Base-by-base conservation (phyloP, 2,888 invertebrate species). In the Sminthurinus aureus region DNA sequence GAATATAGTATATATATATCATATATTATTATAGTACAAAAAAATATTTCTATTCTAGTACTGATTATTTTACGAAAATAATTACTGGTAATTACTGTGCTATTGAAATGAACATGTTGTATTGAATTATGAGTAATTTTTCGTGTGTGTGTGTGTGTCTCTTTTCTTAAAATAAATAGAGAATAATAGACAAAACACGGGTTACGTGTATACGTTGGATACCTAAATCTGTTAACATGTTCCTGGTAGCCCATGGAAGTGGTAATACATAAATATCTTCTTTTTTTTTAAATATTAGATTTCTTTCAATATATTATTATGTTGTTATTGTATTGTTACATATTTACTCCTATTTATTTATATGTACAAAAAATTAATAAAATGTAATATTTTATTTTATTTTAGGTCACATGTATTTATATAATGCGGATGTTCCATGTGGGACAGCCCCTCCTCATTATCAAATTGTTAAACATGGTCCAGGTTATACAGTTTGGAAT, bases 171-270 rank as follows among this genome's bases (percentile, higher is more conserved):
- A 12, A 58, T 93, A 93, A n/a, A 86, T 93, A 96, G 95, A 93
- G 97, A 91, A 92, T 96, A 90, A 96, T 98, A 90, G 98, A 98
- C 91, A 98, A 97, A 91, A 95, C 95, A 78, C 94, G 96, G 89
- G 97, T 99, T 89, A 99, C 99, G 71, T 99, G 99, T 91, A 94
- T 99, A 90, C 94, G 95, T 89, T 99, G 99, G 99, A 94, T 99
- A 89, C 99, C 99, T 24, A 96, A 96, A 83, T 98, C 97, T 78
- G 94, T 95, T 89, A 97, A 97, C 90, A 93, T 97, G 89, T 99
- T 99, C 91, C 92, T 99, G 89, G 96, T 96, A 84, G 95, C 98
- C 79, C 98, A 99, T 91, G 94, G 96, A 86, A 67, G 58, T 58
- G n/a, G n/a, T n/a, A n/a, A n/a, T n/a, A n/a, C n/a, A n/a, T n/a